These are phyloP conservation scores for Podarcis siculus DNA, from an alignment of 2,797 vertebrate genomes.

Conservation along the genomic window DNA sequence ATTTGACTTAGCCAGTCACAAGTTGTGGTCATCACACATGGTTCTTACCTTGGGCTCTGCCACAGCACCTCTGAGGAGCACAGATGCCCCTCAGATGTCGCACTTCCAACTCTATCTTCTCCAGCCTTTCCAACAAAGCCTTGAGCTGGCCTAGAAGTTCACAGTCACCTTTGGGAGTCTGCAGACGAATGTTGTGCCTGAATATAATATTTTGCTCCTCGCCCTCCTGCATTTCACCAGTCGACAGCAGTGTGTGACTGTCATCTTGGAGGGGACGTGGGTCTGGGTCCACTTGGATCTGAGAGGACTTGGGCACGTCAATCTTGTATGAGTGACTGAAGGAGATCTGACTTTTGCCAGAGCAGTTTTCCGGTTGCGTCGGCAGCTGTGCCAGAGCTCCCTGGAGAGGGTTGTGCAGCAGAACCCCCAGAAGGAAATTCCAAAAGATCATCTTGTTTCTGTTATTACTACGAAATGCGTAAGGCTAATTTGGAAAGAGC, in stretches of 20 bases:
- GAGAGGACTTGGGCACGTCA: slow-evolving; percentile 77
- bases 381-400: slow-evolving; percentile 56
- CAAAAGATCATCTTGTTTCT: slow-evolving; percentile 68
- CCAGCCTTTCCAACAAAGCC: slow-evolving; percentile 84
- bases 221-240: slow-evolving; percentile 45
- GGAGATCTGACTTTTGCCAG: slow-evolving; percentile 78
- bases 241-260: slow-evolving; percentile 60
- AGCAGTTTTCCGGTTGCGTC: slow-evolving; percentile 53
- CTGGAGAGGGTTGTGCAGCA: slow-evolving; percentile 69
- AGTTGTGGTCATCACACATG: background rate
- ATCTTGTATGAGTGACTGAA: slow-evolving; percentile 90
- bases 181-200: slow-evolving; percentile 87
- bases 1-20: background rate
- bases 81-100: slow-evolving; percentile 84
- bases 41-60: slow-evolving; percentile 66
- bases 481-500: slow-evolving; percentile 45
- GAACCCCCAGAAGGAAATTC: slow-evolving; percentile 68
- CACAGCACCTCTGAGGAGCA: slow-evolving; percentile 82
- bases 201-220: slow-evolving; percentile 88
- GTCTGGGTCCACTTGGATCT: slow-evolving; percentile 80
- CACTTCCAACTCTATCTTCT: slow-evolving; percentile 88
- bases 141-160: slow-evolving; percentile 80
- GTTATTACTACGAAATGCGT: slow-evolving; percentile 35
- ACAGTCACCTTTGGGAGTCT: slow-evolving; percentile 82
- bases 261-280: slow-evolving; percentile 65